Evolutionary conservation across 2,888 invertebrate species (phyloP).

Genomic region (Leptopilina myrica): DNA sequence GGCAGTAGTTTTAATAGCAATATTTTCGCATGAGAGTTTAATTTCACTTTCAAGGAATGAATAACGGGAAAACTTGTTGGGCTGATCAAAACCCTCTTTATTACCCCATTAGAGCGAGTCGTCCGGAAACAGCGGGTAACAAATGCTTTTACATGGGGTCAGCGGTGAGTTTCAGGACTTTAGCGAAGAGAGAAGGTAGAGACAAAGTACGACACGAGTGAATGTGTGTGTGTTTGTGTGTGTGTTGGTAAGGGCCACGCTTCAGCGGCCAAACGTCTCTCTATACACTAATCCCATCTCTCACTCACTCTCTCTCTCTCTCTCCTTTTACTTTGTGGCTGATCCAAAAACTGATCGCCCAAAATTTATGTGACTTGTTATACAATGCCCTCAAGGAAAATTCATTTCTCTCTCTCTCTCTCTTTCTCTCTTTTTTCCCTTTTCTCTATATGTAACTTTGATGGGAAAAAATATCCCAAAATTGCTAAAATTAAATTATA

Average conservation of each 20-base stretch:
- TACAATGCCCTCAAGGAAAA: no score
- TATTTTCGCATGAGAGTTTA: constrained; percentile 13
- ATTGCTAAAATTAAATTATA: no score
- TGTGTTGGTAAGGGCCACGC: constrained; percentile 19
- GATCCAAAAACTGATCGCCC: constrained; percentile 62
- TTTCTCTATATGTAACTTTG: no score
- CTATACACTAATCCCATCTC: neutral
- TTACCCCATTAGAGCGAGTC: constrained; percentile 37
- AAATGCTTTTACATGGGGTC: constrained; percentile 39
- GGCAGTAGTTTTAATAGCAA: constrained; percentile 25
- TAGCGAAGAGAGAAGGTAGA: constrained; percentile 5
- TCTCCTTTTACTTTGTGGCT: neutral
- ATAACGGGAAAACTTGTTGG: constrained; percentile 30
- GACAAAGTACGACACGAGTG: constrained; percentile 20
- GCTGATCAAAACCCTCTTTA: constrained; percentile 36
- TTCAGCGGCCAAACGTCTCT: constrained; percentile 17
- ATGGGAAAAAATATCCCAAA: no score
- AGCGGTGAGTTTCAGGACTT: constrained; percentile 36
- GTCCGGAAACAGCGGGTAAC: constrained; percentile 38
- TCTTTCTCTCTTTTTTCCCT: no score
- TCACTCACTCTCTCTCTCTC: neutral
- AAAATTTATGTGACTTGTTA: constrained; percentile 66
- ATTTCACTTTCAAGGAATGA: constrained; percentile 29
- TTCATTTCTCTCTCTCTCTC: no score
- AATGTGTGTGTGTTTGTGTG: neutral